Base-by-base conservation (phyloP, 2,113 vertebrate species). In the Xerus inauris region DNA sequence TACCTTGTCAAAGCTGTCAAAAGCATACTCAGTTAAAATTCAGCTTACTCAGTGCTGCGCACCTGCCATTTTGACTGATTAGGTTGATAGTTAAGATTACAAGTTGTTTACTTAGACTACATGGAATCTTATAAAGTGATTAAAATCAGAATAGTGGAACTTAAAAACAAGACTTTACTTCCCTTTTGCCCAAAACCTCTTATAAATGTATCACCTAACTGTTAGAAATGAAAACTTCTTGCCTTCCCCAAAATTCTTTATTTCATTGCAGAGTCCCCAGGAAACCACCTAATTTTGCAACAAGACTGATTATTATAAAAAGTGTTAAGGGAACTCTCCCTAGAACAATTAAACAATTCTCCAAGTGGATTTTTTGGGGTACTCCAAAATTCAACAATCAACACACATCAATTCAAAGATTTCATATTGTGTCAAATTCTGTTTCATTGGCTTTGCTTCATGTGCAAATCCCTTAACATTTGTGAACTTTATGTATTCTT, bases 181-280 rank as follows among this genome's bases (percentile, higher is more conserved):
- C 1, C 0, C 0, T 45, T 38, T 67, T 28, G 59, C 13, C 0
- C 26, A 0, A 57, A 6, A 40, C 0, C 40, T 38, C 35, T 80
- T 62, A 49, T 38, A 40, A 89, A 28, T 64, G 40, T 62, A 17
- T 72, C 40, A 87, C 13, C 6, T 49, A 45, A 26, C 1, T 20
- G 32, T 24, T 59, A 89, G 14, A 11, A 45, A 59, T 65, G 6
- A 73, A 89, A 89, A 57, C 4, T 1, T 54, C 13, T 54, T 40
- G 4, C 28, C 6, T 64, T n/a, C n/a, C 19, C 45, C 14, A 16
- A 22, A 85, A 13, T 51, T 42, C 32, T 59, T 81, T 22, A 71
- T 65, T 95, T 81, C 54, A 73, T 77, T 67, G 67, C 17, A 40
- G 9, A 35, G 8, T 54, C 8, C 16, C 38, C 40, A 77, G 65